Percentiles rank a stretch among this genome's conserved stretches.
Evolutionary conservation across 35 echinoderm and acorn worm species (phyloP).

Genomic region (Chiridota heheva): DNA sequence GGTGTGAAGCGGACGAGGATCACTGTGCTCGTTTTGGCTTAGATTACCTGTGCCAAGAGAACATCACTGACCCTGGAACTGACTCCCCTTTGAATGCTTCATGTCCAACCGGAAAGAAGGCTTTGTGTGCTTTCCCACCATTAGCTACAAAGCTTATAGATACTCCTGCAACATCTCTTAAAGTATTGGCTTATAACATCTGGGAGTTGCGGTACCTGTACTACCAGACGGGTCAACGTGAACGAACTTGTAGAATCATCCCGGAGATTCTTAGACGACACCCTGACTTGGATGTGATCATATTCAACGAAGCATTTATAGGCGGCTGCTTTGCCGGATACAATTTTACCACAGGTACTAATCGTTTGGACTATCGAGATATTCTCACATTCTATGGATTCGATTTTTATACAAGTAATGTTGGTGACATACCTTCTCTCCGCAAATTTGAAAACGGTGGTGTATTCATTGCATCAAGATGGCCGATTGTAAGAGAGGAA

Average conservation of each 20-base stretch:
- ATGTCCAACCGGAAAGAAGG: conserved; percentile 66
- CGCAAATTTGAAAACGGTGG: conserved; percentile 86
- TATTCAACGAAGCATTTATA: conserved; percentile 93
- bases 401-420: conserved; percentile 65
- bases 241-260: conserved; percentile 84
- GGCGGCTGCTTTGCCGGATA: conserved; percentile 78
- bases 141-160: conserved; percentile 24
- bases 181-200: conserved; percentile 83
- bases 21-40: conserved; percentile 48
- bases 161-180: conserved; percentile 57
- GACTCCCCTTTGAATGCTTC: conserved; percentile 39
- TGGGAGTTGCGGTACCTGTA: conserved; percentile 90
- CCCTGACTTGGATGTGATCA: conserved; percentile 84
- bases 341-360: conserved; percentile 47
- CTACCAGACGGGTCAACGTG: conserved; percentile 83
- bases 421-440: conserved; percentile 50
- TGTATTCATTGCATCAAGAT: conserved; percentile 87
- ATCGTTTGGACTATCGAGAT: conserved; percentile 58
- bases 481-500: conserved; percentile 79
- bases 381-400: conserved; percentile 81
- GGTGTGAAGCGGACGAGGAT: conserved; percentile 26
- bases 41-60: conserved; percentile 36
- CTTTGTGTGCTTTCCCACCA: conserved; percentile 57
- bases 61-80: conserved; percentile 23
- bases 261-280: conserved; percentile 65